A percentile compares a stretch with the other conserved stretches of the same genome.
These are phyloP conservation scores for Tetropium fuscum DNA, from an alignment of 2,888 invertebrate species.

Conservation along the genomic window DNA sequence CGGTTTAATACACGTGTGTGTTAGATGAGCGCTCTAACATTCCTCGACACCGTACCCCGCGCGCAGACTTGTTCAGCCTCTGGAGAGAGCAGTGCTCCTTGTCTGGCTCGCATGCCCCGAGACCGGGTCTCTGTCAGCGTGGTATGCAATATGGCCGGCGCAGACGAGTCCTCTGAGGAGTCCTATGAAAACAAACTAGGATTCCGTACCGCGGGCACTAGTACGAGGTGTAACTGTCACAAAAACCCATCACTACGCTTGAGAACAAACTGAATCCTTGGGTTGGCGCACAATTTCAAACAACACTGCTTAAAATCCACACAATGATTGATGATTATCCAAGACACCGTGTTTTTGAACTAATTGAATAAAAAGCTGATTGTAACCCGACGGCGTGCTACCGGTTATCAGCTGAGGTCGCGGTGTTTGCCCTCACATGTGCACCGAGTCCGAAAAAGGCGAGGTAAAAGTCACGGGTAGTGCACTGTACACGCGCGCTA, in stretches of 20 bases:
- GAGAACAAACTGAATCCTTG: neutral
- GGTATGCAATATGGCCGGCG: conserved; percentile 68
- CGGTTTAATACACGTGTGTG: conserved; percentile 61
- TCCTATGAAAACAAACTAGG: conserved; percentile 55
- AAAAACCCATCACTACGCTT: conserved; percentile 22
- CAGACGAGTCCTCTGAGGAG: conserved; percentile 55
- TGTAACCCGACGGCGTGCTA: conserved; percentile 11
- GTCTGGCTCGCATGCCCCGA: conserved; percentile 48
- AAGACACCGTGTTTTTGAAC: conserved; percentile 19
- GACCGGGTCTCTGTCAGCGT: conserved; percentile 59
- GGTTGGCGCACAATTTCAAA: conserved; percentile 16
- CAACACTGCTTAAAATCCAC: conserved; percentile 17
- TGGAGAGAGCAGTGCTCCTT: conserved; percentile 58
- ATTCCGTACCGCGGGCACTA: conserved; percentile 36
- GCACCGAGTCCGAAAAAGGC: conserved; percentile 26
- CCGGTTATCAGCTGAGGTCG: conserved; percentile 32
- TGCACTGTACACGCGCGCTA: conserved; percentile 57
- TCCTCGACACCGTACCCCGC: conserved; percentile 64
- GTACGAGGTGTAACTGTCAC: conserved; percentile 8
- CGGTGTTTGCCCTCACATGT: conserved; percentile 44
- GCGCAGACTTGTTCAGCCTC: conserved; percentile 64
- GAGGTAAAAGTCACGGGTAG: conserved; percentile 27
- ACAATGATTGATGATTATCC: conserved; percentile 36
- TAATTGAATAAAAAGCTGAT: neutral
- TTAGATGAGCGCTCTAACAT: conserved; percentile 65